Base-by-base conservation (phyloP, 1,140 invertebrate genomes). In the Drosophila asahinai region DNA sequence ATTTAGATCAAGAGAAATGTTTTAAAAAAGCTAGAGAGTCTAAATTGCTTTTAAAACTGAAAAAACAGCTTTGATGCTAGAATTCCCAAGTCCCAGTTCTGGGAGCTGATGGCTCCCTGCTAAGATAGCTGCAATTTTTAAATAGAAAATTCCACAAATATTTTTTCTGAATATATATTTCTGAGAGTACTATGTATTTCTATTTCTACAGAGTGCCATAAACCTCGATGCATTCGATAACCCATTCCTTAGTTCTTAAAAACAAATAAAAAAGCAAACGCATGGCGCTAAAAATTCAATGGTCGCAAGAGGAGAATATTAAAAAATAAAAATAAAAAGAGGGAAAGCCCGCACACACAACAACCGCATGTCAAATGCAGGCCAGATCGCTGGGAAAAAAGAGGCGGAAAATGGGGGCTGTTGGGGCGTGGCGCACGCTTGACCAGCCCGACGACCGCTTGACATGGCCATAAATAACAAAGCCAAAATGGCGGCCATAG, bases 401-500 rank as follows among this genome's bases (percentile, higher is more conserved):
- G 40, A 27, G 77, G 19, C 61, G 63, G 48, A 76, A 36, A 25
- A 38, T 43, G 48, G 47, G 40, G 33, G 17, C 15, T 38, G 33
- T 33, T 2, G 58, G 54, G 62, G 49, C 38, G 30, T 49, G 63
- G 62, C 58, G 48, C 36, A 79, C 70, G 58, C 80, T 89, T 87
- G 80, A 87, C 83, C 80, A 74, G 80, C 64, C 38, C 57, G 30
- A 8, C 79, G 60, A 81, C 77, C 82, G 78, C 82, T 86, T 86
- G 82, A 84, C 82, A 81, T 86, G 82, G 67, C 82, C 84, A 89
- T 87, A 87, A 87, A 87, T 87, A 87, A 87, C 83, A 89, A 89
- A 87, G 80, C 83, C 83, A 86, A 86, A 87, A 87, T 87, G 83
- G 77, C 83, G 83, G 75, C 83, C 83, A 86, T 82, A 86, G 63